Base-by-base conservation (phyloP, 2,888 invertebrate genomes). In the Acleris sparsana region DNA sequence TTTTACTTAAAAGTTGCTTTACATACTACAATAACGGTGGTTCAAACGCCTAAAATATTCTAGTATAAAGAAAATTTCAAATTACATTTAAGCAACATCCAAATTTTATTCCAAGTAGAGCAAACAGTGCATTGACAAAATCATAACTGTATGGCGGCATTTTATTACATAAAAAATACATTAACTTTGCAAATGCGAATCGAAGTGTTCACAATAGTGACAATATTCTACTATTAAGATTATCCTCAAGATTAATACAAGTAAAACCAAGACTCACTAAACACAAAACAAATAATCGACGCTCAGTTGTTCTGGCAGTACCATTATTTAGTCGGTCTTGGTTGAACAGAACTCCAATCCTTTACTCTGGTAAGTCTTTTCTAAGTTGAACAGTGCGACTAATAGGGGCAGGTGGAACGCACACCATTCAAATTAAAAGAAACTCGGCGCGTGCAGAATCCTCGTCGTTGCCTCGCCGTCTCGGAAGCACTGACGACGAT, bases 221-320 rank as follows among this genome's bases (percentile, higher is more conserved):
- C 70, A 74, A 70, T 73, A 76, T 71, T 69, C 70, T 72, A 71
- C 71, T 67, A 71, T 69, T 73, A 71, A 73, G 64, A 72, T 79
- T 80, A 81, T 80, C 75, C 84, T 82, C 80, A 83, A 77, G 77
- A 79, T 74, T 75, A 82, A 79, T 77, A 75, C 83, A 85, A 86
- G 91, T 92, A 89, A 87, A 92, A 93, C 93, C 93, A 93, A 93
- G 93, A 93, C 93, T 89, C 88, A 93, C 93, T 93, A 93, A 93
- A 93, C 91, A 89, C 77, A 90, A 92, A 87, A 87, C 79, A 85
- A 84, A 84, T 84, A 75, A 78, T 79, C 71, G 75, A 79, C 81
- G 83, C 79, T 86, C 80, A 76, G 78, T 76, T 81, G 73, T 73
- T 74, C 72, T 79, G 85, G 80, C 86, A 83, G 80, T 79, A 77